A percentile compares a stretch with the other conserved stretches of the same genome.
Evolutionary conservation across 2,113 vertebrate species (phyloP).

Genomic region (Siniperca knerii): DNA sequence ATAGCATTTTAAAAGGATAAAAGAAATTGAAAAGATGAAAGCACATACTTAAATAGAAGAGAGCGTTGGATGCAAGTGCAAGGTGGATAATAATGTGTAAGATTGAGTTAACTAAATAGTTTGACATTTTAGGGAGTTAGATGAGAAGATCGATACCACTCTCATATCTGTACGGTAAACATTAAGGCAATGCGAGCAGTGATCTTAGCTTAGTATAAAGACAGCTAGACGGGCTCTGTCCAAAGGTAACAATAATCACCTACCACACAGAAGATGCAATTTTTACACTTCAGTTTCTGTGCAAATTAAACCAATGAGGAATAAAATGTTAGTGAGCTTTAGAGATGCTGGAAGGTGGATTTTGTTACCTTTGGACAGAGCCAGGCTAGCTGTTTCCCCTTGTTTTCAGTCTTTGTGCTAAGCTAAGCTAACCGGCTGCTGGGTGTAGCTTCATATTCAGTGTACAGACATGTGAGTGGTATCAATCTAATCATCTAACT

Average conservation of each 20-base stretch:
- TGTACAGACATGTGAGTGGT: not conserved
- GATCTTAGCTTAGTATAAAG: not conserved
- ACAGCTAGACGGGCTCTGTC: not conserved
- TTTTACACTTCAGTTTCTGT: not conserved
- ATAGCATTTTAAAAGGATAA: constrained; percentile 10
- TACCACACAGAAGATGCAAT: not conserved
- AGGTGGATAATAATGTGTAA: not conserved
- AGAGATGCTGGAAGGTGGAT: not conserved
- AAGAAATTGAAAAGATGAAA: constrained; percentile 4
- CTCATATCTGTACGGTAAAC: not conserved
- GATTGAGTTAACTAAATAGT: not conserved
- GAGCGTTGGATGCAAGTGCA: not conserved
- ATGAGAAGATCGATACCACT: not conserved
- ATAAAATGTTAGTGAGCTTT: not conserved
- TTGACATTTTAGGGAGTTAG: not conserved
- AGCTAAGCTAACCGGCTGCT: not conserved
- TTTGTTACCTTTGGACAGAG: not conserved
- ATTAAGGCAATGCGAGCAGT: not conserved
- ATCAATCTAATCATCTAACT: not conserved
- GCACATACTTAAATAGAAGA: not conserved
- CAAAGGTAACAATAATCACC: not conserved
- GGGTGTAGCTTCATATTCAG: not conserved
- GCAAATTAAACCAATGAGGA: not conserved
- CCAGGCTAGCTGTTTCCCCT: not conserved
- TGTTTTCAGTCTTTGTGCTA: constrained; percentile 6